Evolutionary conservation across 2,113 vertebrate species (phyloP), one percentile per base, ranked within the genome.

Genomic region (Peromyscus californicus): DNA sequence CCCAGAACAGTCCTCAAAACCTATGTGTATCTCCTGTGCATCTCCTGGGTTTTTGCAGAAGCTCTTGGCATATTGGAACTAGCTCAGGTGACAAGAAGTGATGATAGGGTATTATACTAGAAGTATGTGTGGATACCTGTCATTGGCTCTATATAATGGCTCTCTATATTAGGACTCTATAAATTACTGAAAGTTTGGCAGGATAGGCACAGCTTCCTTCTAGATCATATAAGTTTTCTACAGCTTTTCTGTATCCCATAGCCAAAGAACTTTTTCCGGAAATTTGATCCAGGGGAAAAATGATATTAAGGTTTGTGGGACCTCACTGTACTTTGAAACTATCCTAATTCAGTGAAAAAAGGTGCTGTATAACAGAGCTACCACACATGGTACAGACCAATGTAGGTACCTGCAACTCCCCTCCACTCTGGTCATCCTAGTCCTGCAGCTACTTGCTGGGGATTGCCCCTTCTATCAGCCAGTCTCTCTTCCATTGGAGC

Each of bases 251-350:
- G 51, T 80, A 54, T 61, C 22, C 45, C 31, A 7, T 26, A 29
- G 36, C 19, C 89, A 74, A 48, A 87, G 29, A 69, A 86, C 6
- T 89, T 89, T 9, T 48, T 86, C 31, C 67, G 80, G 36, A 94
- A 90, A 70, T 61, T 84, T 90, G 2, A 22, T 82, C 45, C n/a
- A 59, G 54, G 29, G 29, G 99, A 98, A 76, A 99, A 99, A 36
- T 99, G 98, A 98, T 99, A 99, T 89, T 96, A 98, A 91, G 98
- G 95, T 61, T 78, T 1, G 74, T 98, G 85, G 94, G 45, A 65
- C 92, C 94, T 3, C 86, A 97, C 26, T 67, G 65, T 67, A 31
- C 17, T 72, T 79, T 97, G 48, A 97, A 98, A 91, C 78, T 96
- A 59, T 65, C 51, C 6, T 16, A 90, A 65, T 83, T 91, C 15